These are phyloP conservation scores for Gadus chalcogrammus DNA, from an alignment of 2,113 vertebrate genomes.

Conservation along the genomic window DNA sequence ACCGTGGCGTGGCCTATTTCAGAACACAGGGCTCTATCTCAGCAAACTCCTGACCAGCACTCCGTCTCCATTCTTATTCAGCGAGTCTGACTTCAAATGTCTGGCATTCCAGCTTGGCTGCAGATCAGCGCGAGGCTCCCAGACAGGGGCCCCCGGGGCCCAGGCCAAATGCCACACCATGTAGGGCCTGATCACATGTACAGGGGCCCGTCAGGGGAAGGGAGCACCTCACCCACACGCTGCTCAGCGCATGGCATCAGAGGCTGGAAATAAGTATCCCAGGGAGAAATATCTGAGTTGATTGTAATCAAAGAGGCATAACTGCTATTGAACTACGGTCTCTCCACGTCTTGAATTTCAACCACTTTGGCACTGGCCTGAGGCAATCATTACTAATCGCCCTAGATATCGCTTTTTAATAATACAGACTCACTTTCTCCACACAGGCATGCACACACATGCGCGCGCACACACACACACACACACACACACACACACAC, in stretches of 20 bases:
- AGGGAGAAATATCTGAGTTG: slow-evolving; percentile 52
- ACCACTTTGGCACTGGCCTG: neutral
- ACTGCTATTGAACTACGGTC: slow-evolving; percentile 19
- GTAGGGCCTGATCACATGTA: slow-evolving; percentile 78
- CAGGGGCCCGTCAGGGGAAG: slow-evolving; percentile 39
- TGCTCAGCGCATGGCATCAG: neutral
- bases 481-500: slow-evolving; percentile 23
- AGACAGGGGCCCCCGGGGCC: slow-evolving; percentile 57
- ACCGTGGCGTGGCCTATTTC: slow-evolving; percentile 54
- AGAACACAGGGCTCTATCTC: slow-evolving; percentile 58
- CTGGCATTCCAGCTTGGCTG: slow-evolving; percentile 76
- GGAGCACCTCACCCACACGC: slow-evolving; percentile 54
- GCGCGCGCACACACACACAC: neutral
- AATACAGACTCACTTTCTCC: too few relatives aligned
- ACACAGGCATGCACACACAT: too few relatives aligned
- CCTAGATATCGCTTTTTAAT: too few relatives aligned
- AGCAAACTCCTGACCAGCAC: slow-evolving; percentile 66
- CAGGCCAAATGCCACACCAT: slow-evolving; percentile 76
- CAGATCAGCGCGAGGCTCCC: slow-evolving; percentile 67
- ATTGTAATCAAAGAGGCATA: slow-evolving; percentile 39
- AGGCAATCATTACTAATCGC: too few relatives aligned
- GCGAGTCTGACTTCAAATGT: slow-evolving; percentile 76
- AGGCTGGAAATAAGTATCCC: slow-evolving; percentile 63
- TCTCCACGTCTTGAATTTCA: slow-evolving; percentile 17
- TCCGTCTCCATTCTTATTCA: slow-evolving; percentile 68